Evolutionary conservation across 2,113 vertebrate genomes (phyloP).

Genomic region (Lamprotornis superbus): DNA sequence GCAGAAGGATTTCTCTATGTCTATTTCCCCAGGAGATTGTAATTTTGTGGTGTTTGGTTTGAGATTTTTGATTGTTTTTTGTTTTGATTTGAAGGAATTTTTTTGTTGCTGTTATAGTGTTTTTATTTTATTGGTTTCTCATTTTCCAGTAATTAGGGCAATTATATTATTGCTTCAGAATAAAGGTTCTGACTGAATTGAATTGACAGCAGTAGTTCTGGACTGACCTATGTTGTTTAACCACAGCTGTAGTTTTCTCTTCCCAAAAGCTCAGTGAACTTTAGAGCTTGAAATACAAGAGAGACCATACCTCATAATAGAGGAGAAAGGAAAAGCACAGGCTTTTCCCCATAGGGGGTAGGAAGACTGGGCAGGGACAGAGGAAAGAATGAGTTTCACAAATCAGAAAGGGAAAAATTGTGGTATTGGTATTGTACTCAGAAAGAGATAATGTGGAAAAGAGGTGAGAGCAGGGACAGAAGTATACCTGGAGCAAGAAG

Average conservation of each 20-base stretch:
- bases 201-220: constrained; percentile 54
- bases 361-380: constrained; percentile 75
- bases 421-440: constrained; percentile 71
- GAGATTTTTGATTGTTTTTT: neutral
- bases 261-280: constrained; percentile 71
- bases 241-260: constrained; percentile 64
- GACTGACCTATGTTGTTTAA: constrained; percentile 72
- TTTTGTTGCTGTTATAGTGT: neutral
- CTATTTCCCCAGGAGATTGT: neutral
- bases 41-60: neutral
- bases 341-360: constrained; percentile 68
- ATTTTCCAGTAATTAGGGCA: neutral
- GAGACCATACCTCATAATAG: constrained; percentile 70
- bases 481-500: constrained; percentile 71
- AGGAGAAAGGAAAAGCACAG: constrained; percentile 76
- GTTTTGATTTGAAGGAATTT: neutral
- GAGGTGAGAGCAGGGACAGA: constrained; percentile 62
- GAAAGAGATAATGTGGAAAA: constrained; percentile 69
- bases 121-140: neutral
- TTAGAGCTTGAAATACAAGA: constrained; percentile 75
- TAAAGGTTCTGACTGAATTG: constrained; percentile 6
- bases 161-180: constrained; percentile 32
- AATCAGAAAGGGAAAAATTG: constrained; percentile 66
- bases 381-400: constrained; percentile 76
- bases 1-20: neutral